These are phyloP conservation scores for Penaeus vannamei DNA, from an alignment of 1,140 invertebrate species.

Conservation along the genomic window DNA sequence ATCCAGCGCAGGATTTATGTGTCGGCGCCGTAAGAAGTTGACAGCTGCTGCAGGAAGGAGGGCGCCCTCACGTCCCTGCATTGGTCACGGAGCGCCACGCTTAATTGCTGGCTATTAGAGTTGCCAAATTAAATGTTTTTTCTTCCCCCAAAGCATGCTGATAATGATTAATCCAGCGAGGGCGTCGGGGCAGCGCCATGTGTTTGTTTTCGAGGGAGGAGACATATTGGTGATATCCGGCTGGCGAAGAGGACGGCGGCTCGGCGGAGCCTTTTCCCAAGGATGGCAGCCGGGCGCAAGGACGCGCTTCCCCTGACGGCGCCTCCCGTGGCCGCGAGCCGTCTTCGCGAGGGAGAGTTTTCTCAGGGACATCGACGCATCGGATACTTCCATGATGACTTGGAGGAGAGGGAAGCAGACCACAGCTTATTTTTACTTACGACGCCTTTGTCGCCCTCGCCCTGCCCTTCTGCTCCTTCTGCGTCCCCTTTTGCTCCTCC, in stretches of 20 bases:
- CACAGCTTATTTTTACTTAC: background rate
- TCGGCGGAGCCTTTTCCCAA: background rate
- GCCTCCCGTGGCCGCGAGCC: too few relatives aligned
- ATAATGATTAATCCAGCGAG: conserved; percentile 34
- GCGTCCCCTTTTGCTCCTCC: background rate
- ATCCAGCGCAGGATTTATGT: too few relatives aligned
- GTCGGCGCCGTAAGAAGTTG: background rate
- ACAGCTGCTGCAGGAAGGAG: background rate
- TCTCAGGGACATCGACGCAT: too few relatives aligned
- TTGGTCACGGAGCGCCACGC: conserved; percentile 18
- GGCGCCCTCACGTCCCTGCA: background rate
- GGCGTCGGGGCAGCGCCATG: background rate
- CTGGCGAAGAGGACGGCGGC: background rate
- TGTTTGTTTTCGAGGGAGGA: conserved; percentile 21
- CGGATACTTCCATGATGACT: too few relatives aligned
- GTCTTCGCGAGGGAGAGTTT: too few relatives aligned
- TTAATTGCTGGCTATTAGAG: conserved; percentile 14
- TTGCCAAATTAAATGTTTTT: conserved; percentile 23
- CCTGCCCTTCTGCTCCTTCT: background rate
- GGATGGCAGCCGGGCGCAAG: too few relatives aligned
- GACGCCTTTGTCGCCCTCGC: background rate
- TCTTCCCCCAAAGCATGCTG: conserved; percentile 22
- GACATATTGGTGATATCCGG: conserved; percentile 18
- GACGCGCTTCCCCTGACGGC: too few relatives aligned
- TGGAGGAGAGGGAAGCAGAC: too few relatives aligned